Evolutionary conservation across 1,140 invertebrate species (phyloP).

Genomic region (Orius insidiosus): DNA sequence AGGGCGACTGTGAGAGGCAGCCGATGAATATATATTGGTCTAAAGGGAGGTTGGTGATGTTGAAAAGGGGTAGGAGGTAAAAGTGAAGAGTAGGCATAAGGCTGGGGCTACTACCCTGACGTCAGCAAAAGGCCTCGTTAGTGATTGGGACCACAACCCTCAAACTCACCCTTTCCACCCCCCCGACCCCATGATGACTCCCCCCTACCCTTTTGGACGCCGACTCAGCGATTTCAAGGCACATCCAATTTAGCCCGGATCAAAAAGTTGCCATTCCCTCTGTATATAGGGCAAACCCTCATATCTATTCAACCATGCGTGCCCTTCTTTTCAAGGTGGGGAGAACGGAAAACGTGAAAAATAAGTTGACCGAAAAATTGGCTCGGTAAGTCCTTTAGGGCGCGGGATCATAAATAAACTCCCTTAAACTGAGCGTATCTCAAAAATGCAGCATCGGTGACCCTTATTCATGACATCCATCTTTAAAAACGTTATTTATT

Average conservation of each 20-base stretch:
- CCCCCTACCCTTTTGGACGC: neutral
- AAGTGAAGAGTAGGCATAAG: slow-evolving; percentile 6
- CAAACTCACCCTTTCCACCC: neutral
- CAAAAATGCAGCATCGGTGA: slow-evolving; percentile 5
- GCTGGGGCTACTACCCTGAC: slow-evolving; percentile 1
- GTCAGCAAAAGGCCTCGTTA: slow-evolving; percentile 7
- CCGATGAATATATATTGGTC: slow-evolving; percentile 6
- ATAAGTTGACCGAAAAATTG: slow-evolving; percentile 17
- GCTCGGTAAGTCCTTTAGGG: slow-evolving; percentile 1
- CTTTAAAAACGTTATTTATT: too few species aligned
- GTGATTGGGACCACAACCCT: slow-evolving; percentile 3
- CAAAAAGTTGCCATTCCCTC: slow-evolving; percentile 11
- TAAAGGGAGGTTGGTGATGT: neutral
- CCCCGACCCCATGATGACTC: neutral
- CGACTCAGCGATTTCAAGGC: slow-evolving; percentile 6
- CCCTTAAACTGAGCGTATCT: slow-evolving; percentile 11
- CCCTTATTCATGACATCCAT: too few species aligned
- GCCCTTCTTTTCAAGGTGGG: neutral
- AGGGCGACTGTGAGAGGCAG: slow-evolving; percentile 6
- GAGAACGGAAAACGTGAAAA: slow-evolving; percentile 7
- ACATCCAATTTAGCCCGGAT: slow-evolving; percentile 16
- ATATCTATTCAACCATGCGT: slow-evolving; percentile 8
- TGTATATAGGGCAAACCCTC: slow-evolving; percentile 1
- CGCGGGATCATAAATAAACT: slow-evolving; percentile 6
- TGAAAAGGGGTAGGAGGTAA: neutral